These are phyloP conservation scores for Allolobophora icterica DNA, from an alignment of 2,888 invertebrate species.

Conservation along the genomic window DNA sequence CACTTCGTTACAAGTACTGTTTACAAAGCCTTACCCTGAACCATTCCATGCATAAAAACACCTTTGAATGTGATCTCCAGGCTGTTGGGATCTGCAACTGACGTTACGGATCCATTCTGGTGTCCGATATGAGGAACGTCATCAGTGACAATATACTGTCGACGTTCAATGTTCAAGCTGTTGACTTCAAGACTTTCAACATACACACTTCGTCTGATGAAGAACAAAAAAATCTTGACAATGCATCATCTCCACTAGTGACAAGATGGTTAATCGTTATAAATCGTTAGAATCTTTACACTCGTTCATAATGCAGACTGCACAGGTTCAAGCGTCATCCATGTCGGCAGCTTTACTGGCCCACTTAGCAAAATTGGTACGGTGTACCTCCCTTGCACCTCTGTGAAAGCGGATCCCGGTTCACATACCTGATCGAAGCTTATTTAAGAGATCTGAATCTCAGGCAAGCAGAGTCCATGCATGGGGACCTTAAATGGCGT, in stretches of 20 bases:
- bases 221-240: background rate
- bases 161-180: background rate
- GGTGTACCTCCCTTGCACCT: no score
- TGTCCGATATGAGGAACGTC: background rate
- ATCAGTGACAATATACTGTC: background rate
- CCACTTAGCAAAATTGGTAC: no score
- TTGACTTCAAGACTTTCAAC: background rate
- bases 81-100: background rate
- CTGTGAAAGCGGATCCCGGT: no score
- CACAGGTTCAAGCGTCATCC: no score
- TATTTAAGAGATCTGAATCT: no score
- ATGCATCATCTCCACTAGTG: background rate
- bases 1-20: background rate
- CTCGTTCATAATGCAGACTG: no score
- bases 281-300: no score
- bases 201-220: background rate
- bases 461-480: no score
- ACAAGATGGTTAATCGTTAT: background rate
- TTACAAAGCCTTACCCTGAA: background rate
- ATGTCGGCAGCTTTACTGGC: no score
- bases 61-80: background rate
- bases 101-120: background rate
- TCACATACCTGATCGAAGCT: no score
- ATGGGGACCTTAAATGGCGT: no score
- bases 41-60: background rate